Conservation (phyloP, 2,888 invertebrate genomes). For the Acanthopleura granulata region DNA sequence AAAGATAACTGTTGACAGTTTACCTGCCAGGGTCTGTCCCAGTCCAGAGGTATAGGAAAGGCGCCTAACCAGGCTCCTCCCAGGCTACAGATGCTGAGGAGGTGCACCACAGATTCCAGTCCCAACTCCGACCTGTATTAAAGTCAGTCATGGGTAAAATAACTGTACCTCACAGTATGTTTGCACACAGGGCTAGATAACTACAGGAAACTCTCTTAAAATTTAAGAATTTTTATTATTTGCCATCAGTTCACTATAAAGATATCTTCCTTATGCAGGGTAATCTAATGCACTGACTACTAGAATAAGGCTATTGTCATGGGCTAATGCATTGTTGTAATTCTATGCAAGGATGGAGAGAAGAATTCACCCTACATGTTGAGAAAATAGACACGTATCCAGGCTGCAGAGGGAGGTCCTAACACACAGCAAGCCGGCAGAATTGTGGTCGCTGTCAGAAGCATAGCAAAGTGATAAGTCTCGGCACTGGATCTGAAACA, state of each 20-base stretch:
- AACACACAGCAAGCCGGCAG: constrained; percentile 48
- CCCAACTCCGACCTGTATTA: constrained; percentile 48
- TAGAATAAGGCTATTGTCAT: no score
- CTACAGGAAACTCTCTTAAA: no score
- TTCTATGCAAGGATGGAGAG: no score
- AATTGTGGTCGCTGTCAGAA: constrained; percentile 47
- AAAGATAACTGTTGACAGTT: no score
- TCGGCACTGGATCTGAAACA: constrained; percentile 51
- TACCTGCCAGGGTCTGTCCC: constrained; percentile 90
- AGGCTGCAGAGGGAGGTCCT: constrained; percentile 41
- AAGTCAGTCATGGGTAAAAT: background rate
- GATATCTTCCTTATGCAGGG: no score
- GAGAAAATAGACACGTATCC: constrained; percentile 46
- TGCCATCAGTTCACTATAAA: no score
- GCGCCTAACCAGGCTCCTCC: constrained; percentile 89
- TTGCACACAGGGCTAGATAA: no score
- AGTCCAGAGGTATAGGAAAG: constrained; percentile 88
- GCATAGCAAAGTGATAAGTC: constrained; percentile 62
- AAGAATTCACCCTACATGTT: constrained; percentile 37
- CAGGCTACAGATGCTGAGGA: constrained; percentile 65
- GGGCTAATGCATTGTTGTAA: no score
- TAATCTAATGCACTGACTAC: no score
- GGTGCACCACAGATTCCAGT: constrained; percentile 42
- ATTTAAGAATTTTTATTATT: no score
- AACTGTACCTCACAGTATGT: background rate